Conservation (phyloP, 2,113 vertebrate genomes). For the Odobenus rosmarus region DNA sequence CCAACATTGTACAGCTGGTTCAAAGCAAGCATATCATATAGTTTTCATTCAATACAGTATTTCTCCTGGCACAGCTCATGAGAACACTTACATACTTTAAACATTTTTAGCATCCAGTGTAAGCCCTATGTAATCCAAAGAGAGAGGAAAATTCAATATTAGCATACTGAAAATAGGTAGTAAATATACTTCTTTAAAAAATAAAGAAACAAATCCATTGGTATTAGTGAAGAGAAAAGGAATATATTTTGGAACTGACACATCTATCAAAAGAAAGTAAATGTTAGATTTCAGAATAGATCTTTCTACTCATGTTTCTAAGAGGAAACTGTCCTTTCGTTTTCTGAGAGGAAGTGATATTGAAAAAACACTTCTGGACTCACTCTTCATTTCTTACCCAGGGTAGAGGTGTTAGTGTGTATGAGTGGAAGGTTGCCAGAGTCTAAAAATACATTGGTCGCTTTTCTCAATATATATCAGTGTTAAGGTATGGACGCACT, state of each 20-base stretch:
- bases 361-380: neutral
- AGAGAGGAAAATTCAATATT: neutral
- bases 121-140: neutral
- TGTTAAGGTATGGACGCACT: neutral
- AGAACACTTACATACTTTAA: neutral
- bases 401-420: neutral
- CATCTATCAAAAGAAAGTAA: neutral
- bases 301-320: neutral
- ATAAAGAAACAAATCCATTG: neutral
- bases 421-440: neutral
- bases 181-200: neutral
- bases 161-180: neutral
- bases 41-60: neutral
- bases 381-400: neutral
- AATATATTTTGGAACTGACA: neutral
- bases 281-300: neutral
- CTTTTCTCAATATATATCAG: neutral
- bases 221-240: neutral
- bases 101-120: neutral
- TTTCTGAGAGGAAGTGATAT: neutral
- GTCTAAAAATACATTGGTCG: neutral
- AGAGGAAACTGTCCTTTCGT: neutral
- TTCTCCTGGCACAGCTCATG: neutral
- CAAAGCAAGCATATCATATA: neutral
- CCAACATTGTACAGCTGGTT: neutral